Base-by-base conservation (phyloP, 1,140 invertebrate genomes). In the Tetramorium simillimum region DNA sequence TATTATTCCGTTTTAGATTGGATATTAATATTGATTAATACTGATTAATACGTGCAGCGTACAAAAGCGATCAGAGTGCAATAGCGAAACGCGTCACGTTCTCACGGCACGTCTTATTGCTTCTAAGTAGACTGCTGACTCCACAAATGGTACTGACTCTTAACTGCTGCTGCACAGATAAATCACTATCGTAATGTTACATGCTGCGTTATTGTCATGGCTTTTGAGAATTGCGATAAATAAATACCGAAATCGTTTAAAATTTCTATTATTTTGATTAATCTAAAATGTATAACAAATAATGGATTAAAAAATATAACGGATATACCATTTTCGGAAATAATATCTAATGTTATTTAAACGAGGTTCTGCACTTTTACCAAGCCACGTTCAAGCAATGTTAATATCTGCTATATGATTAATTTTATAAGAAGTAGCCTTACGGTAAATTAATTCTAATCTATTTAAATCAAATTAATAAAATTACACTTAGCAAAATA, bases 111-210 rank as follows among this genome's bases (percentile, higher is more conserved):
- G 72, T 85, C 82, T 63, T 78, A 62, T 51, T 76, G 87, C 72
- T 81, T 86, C 72, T 89, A 86, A 90, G 84, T 84, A 85, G 70
- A 86, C 62, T 86, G 81, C 87, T 75, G 77, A 80, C 53, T 58
- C 72, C 85, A 37, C 84, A 63, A 78, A 60, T 60, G 63, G 65
- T 60, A 24, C 60, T 51, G 51, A 82, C 12, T 56, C 87, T 76
- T 28, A 56, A 33, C 33, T 14, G 49, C 72, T 87, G 87, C 76
- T 82, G 80, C 65, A 46, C 86, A 72, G 89, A 91, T 93, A 93
- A 93, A 93, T 93, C 92, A 93, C 89, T 86, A 86, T 75, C 56
- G 67, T 73, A 72, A 86, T 80, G 80, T 76, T 72, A 78, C 46
- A 67, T 56, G 75, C 40, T 60, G 60, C 75, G 46, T 84, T 76